A percentile compares a stretch with the other conserved stretches of the same genome.
These are phyloP conservation scores for Myotis yumanensis DNA, from an alignment of 2,113 vertebrate genomes.

Conservation along the genomic window DNA sequence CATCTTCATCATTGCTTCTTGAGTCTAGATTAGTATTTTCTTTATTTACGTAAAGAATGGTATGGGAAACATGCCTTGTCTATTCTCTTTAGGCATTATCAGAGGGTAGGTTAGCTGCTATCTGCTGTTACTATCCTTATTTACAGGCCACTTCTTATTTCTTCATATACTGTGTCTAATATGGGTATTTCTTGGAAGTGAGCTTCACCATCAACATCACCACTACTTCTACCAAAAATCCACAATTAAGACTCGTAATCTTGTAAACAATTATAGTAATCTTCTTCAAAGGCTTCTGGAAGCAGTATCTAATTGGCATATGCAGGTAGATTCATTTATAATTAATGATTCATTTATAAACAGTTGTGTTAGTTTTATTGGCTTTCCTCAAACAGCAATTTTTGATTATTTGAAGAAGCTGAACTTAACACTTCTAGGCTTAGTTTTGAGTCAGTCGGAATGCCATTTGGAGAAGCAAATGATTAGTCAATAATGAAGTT, in stretches of 20 bases:
- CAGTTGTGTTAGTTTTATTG: not conserved
- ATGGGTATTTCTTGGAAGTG: not conserved
- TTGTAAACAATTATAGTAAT: not conserved
- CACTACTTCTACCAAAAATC: not conserved
- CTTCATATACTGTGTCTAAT: not conserved
- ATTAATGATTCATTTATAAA: constrained; percentile 39
- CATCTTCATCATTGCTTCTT: constrained; percentile 81
- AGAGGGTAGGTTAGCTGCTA: constrained; percentile 47
- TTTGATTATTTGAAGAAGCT: constrained; percentile 14
- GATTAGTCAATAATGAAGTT: not conserved
- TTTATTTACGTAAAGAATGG: constrained; percentile 84
- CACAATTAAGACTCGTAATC: not conserved
- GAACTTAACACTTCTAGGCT: not conserved
- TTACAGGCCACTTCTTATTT: not conserved
- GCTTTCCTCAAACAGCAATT: constrained; percentile 25
- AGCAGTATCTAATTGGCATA: not conserved
- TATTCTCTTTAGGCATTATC: constrained; percentile 65
- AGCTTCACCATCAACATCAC: not conserved
- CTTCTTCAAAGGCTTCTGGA: not conserved
- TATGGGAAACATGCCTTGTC: constrained; percentile 82
- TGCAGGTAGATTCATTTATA: constrained; percentile 8
- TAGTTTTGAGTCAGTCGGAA: not conserved
- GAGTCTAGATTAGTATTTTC: constrained; percentile 80
- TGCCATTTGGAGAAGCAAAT: not conserved
- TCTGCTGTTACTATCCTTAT: not conserved